Percentiles rank a stretch among this genome's conserved stretches.
Evolutionary conservation across 2,113 vertebrate species (phyloP).

Genomic region (Etheostoma cragini): DNA sequence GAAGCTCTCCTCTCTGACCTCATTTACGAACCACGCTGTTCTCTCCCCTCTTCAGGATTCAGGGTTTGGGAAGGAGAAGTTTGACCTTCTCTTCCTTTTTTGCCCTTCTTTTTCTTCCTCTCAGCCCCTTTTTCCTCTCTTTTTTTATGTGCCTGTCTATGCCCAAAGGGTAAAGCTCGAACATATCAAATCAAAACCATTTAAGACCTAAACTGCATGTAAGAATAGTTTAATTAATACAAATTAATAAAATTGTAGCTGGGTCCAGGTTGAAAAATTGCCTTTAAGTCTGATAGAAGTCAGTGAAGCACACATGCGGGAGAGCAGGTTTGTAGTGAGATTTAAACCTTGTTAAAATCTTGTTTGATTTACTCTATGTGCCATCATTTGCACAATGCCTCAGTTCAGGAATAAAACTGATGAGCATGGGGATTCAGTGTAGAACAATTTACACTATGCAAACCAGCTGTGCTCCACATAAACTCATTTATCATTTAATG

Average conservation of each 20-base stretch:
- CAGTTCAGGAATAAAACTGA: neutral
- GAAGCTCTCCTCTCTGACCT: conserved; percentile 63
- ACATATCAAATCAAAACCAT: conserved; percentile 24
- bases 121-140: neutral
- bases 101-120: neutral
- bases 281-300: neutral
- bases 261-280: no score
- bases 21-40: conserved; percentile 48
- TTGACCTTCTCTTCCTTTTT: conserved; percentile 1
- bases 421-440: neutral
- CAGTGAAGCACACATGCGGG: no score
- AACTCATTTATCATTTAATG: conserved; percentile 35
- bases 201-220: conserved; percentile 10
- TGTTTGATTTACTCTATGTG: neutral
- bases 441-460: neutral
- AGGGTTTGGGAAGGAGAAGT: conserved; percentile 32
- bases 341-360: neutral
- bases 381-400: neutral
- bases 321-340: neutral
- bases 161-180: conserved; percentile 2
- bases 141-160: neutral
- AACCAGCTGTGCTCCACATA: conserved; percentile 26
- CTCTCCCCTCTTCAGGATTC: conserved; percentile 24
- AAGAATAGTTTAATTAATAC: neutral
- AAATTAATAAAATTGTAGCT: no score